Base-by-base conservation (phyloP, 2,888 invertebrate genomes). In the Ochropleura leucogaster region DNA sequence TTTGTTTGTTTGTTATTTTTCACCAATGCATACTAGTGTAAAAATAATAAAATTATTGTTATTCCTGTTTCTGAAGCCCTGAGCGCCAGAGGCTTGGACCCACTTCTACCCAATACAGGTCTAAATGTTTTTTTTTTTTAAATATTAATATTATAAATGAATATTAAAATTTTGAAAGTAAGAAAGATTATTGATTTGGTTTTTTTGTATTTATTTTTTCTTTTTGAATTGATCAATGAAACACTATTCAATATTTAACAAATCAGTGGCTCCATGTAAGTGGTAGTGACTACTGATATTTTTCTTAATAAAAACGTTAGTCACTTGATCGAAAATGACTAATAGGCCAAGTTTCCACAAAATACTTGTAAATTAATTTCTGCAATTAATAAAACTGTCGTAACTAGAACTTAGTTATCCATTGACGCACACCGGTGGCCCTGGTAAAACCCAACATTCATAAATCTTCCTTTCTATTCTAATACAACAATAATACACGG, bases 361-460 rank as follows among this genome's bases (percentile, higher is more conserved):
- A 69, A 62, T 0, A 51, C 59, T 72, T 42, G 30, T 20, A 51
- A 60, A 85, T 74, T n/a, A 74, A 74, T 81, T 84, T 84, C 59
- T 77, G 30, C 42, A 78, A 79, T 79, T 80, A 71, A 78, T 74
- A 73, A 78, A 79, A 74, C 55, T 65, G 69, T 30, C 44, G 49
- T 72, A 42, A 68, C 60, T 70, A 70, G 71, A 77, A 80, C 62
- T 76, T 75, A 71, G 80, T 78, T 79, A 80, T 77, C 62, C 72
- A 83, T 74, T 91, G 92, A 92, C 91, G 92, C 82, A 91, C 84
- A 86, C 73, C 59, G 62, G 79, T 86, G 88, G 85, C 87, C 85
- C 81, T 88, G 92, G 91, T 87, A 89, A 89, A 87, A 87, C 90
- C 91, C 87, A 87, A 85, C 74, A 82, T 73, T 79, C 72, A 85